These are phyloP conservation scores for Hystrix brachyura DNA, from an alignment of 2,113 vertebrate species.

Conservation along the genomic window DNA sequence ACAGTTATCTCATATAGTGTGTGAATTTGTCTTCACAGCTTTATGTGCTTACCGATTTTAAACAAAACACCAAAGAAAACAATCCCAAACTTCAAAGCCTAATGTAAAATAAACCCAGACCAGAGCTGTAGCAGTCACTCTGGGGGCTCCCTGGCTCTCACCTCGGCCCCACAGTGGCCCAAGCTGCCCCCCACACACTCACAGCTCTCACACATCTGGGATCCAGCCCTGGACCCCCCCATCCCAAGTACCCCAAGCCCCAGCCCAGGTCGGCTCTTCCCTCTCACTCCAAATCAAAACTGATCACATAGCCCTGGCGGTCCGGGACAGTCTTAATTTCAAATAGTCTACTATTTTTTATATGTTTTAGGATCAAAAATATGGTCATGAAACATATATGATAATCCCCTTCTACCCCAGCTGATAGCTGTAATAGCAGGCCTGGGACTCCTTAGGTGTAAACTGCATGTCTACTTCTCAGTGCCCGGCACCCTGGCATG, in stretches of 20 bases:
- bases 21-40: neutral
- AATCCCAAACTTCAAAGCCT: neutral
- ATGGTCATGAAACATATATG: neutral
- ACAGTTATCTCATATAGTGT: neutral
- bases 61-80: neutral
- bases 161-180: too few species aligned
- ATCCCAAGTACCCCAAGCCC: neutral
- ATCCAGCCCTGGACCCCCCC: neutral
- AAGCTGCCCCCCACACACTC: neutral
- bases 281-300: constrained; percentile 21
- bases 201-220: neutral
- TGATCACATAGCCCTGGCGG: neutral
- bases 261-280: neutral
- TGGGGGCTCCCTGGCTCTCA: too few species aligned
- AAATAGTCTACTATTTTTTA: constrained; percentile 2
- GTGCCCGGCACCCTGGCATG: neutral
- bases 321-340: neutral
- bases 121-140: too few species aligned
- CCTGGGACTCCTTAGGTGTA: neutral
- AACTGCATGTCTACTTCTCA: neutral
- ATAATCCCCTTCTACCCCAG: neutral
- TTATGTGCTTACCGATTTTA: neutral
- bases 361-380: neutral
- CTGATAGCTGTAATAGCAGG: neutral
- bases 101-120: neutral